These are phyloP conservation scores for Prochilodus magdalenae DNA, from an alignment of 2,113 vertebrate species.

Conservation along the genomic window DNA sequence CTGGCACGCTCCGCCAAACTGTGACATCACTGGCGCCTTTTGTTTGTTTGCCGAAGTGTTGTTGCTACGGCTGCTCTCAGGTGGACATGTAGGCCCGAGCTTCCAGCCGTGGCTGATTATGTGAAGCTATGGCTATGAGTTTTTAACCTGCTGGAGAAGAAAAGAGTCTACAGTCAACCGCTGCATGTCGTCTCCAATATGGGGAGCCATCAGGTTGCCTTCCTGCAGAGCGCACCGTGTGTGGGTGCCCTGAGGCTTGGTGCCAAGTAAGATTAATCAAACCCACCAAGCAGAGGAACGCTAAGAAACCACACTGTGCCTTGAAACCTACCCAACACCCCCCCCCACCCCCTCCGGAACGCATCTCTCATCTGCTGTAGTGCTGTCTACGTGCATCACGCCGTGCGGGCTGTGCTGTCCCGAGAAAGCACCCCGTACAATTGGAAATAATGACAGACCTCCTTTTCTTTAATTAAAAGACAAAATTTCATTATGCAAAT, in stretches of 20 bases:
- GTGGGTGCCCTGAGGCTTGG: background rate
- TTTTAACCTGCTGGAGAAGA: constrained; percentile 28
- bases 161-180: constrained; percentile 48
- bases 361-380: constrained; percentile 15
- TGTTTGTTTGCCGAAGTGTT: constrained; percentile 26
- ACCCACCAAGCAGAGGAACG: constrained; percentile 25
- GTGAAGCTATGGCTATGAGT: background rate
- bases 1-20: constrained; percentile 43
- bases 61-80: constrained; percentile 14
- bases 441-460: constrained; percentile 37
- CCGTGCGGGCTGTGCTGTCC: background rate
- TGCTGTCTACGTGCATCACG: background rate
- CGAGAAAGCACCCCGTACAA: constrained; percentile 13
- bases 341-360: background rate
- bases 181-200: constrained; percentile 25
- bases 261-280: constrained; percentile 36
- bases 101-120: background rate
- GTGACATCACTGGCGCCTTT: constrained; percentile 34
- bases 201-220: background rate
- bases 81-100: constrained; percentile 8
- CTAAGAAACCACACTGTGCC: constrained; percentile 9
- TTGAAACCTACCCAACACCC: no score
- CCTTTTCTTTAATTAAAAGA: constrained; percentile 55
- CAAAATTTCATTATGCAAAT: constrained; percentile 57
- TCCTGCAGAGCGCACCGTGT: background rate